Evolutionary conservation across 2,113 vertebrate genomes (phyloP), one percentile per base, ranked within the genome.

Genomic region (Indicator maculatus): DNA sequence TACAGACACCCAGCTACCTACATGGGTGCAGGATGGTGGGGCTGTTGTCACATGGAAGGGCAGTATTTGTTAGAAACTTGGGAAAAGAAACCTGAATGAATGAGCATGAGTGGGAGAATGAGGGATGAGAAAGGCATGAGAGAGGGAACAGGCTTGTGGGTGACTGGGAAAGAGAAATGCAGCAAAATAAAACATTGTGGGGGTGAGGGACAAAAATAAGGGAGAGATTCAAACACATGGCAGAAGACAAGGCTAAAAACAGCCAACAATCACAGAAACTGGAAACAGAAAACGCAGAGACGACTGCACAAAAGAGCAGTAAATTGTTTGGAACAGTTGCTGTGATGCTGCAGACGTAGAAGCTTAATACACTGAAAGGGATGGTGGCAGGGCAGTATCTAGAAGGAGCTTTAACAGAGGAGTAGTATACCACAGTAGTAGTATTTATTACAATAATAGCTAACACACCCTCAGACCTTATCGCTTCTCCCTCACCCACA

Each of bases 341-440:
- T 1, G 0, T 26, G 8, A 20, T 1, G 19, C 59, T 27, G 7
- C 14, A 4, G 44, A 70, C 0, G 0, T 28, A 2, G 1, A 6
- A 26, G 9, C 14, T 58, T 20, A 39, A 44, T 0, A 21, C 33
- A 12, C 39, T 5, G 24, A 39, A 45, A 56, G 61, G 36, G 5
- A 20, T 1, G 16, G 38, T 3, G 44, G 36, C 30, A 38, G 39
- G 41, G 53, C 56, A 17, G 3, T 2, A 11, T 0, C 6, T 1
- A 31, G 16, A 8, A 27, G 30, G 56, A 56, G 38, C 27, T 75
- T 12, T 0, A 50, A 33, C 11, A 21, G n/a, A 50, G 86, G 13
- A 24, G 39, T 1, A 39, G 20, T 13, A 71, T n/a, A n/a, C n/a
- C n/a, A n/a, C n/a, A n/a, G n/a, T n/a, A n/a, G n/a, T n/a, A 81